Percentiles rank a stretch among this genome's conserved stretches.
phyloP scores from a whole-genome alignment of 2,797 vertebrate species.

The Rhyacichthys aspro region DNA sequence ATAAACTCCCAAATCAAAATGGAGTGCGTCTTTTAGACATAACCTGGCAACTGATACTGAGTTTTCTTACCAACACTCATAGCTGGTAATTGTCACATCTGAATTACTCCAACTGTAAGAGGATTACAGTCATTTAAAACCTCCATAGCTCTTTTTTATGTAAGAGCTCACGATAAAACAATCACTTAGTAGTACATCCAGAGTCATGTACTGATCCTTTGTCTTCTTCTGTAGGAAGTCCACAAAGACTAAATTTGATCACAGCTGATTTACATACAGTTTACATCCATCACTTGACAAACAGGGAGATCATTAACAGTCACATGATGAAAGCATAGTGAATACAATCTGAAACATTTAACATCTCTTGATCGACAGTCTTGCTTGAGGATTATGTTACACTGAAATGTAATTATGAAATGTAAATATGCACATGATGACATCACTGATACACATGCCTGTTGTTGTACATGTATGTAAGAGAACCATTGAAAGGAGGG shows the following conservation, averaged over 20 bases:
- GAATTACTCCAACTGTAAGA: slow-evolving; percentile 11
- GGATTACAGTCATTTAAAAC: slow-evolving; percentile 4
- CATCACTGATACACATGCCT: slow-evolving; percentile 5
- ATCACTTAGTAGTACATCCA: not conserved
- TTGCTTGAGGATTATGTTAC: not conserved
- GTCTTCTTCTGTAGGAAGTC: slow-evolving; percentile 8
- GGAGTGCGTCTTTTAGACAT: no score
- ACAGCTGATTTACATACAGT: slow-evolving; percentile 31
- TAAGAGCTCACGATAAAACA: not conserved
- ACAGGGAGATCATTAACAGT: slow-evolving; percentile 3
- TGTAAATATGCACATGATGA: not conserved
- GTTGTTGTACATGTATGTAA: slow-evolving; percentile 38
- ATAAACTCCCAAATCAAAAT: no score
- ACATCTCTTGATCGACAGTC: not conserved
- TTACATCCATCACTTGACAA: slow-evolving; percentile 6
- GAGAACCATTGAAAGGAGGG: slow-evolving; percentile 12
- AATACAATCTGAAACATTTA: not conserved
- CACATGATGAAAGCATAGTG: slow-evolving; percentile 11
- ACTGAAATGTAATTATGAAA: not conserved
- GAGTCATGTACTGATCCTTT: not conserved
- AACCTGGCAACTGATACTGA: no score
- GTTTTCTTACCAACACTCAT: no score
- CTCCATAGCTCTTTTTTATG: slow-evolving; percentile 1
- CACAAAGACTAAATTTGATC: slow-evolving; percentile 7
- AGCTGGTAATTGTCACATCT: not conserved